Evolutionary conservation across 2,888 invertebrate species (phyloP), one percentile per base, ranked within the genome.

Genomic region (Troglohyphantes excavatus): DNA sequence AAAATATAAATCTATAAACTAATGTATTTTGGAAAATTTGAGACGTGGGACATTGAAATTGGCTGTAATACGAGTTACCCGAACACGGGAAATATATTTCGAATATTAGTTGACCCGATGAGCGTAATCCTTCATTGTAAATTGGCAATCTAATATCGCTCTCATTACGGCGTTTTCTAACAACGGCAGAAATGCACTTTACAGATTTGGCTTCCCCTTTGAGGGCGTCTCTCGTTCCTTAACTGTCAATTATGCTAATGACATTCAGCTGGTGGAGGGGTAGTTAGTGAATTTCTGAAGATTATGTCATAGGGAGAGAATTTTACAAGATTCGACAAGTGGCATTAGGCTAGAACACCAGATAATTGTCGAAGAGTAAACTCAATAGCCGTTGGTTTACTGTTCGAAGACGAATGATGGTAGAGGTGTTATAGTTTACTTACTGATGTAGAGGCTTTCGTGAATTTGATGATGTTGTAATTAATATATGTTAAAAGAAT

Each of bases 231-330:
- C 75, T 29, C 17, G 75, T 72, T 75, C 33, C 65, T 84, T 84
- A 75, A 72, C 33, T 33, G 75, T 65, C 84, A 73, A 84, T 75
- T 84, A 73, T 75, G 63, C 26, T 75, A 67, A 84, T 73, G 72
- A 73, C 19, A 29, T 67, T 29, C 13, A 29, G 46, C 43, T 33
- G 19, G 27, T 33, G 59, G 53, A 72, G 46, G 27, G 46, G 21
- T 67, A 53, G 53, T 53, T 53, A 53, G 53, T 53, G 53, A 53
- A n/a, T 53, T 53, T 53, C 53, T 17, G n/a, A n/a, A 53, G 53
- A 53, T 53, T 53, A 53, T 0, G 53, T 13, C 53, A 53, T 53
- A n/a, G 53, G 33, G 33, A 3, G 33, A 33, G n/a, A n/a, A n/a
- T 39, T 39, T 39, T 39, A 3, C 39, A 39, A n/a, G 53, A 53